phyloP scores from a whole-genome alignment of 1,140 invertebrate species.

The Drosophila ogumai region DNA sequence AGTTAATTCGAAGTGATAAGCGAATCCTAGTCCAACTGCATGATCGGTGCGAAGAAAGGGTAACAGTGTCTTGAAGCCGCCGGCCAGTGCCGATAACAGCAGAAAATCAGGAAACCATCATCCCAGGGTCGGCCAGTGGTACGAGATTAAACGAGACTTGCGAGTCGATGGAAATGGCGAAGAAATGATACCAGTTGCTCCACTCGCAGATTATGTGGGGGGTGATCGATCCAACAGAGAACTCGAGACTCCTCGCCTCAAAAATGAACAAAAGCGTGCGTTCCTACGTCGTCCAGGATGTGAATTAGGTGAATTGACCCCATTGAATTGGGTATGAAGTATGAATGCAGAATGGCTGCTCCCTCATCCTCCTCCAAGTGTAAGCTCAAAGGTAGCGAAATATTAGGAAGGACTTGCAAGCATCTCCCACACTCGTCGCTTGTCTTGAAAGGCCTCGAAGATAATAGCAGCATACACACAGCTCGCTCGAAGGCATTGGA shows the following conservation, averaged over 20 bases:
- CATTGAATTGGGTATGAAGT: conserved; percentile 5
- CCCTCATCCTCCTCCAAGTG: conserved; percentile 4
- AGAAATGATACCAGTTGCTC: conserved; percentile 37
- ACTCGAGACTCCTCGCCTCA: not conserved
- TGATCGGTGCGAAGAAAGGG: conserved; percentile 9
- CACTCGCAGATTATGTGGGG: conserved; percentile 8
- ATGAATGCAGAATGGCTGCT: not conserved
- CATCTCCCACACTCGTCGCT: conserved; percentile 2
- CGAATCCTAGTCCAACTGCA: conserved; percentile 17
- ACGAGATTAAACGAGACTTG: conserved; percentile 11
- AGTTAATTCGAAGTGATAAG: conserved; percentile 16
- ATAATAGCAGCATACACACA: conserved; percentile 2
- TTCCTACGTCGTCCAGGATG: conserved; percentile 22
- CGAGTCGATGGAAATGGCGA: conserved; percentile 35
- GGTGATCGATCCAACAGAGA: conserved; percentile 12
- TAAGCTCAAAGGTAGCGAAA: conserved; percentile 20
- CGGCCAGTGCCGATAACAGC: conserved; percentile 3
- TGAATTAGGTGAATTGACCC: conserved; percentile 4
- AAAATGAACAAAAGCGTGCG: conserved; percentile 27
- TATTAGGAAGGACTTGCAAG: not conserved
- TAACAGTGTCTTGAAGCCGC: not conserved
- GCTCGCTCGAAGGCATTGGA: conserved; percentile 3
- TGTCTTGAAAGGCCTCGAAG: conserved; percentile 6
- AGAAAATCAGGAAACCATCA: conserved; percentile 14
- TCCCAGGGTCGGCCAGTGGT: conserved; percentile 20